phyloP scores from a whole-genome alignment of 2,113 vertebrate species.

The Apus apus region DNA sequence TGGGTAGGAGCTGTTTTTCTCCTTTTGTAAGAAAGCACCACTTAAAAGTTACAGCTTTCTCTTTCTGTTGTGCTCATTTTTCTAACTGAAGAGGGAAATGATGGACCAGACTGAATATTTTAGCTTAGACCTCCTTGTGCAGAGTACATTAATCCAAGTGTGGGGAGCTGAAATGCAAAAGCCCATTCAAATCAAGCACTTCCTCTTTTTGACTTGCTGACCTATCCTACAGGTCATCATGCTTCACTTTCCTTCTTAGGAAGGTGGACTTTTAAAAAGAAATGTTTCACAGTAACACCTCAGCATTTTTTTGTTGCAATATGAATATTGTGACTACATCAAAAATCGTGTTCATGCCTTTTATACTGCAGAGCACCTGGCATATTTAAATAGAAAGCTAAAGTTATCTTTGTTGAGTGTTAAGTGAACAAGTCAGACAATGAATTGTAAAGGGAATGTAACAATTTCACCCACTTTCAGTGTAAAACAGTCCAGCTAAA shows the following conservation, averaged over 20 bases:
- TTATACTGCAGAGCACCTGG: background rate
- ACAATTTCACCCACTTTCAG: background rate
- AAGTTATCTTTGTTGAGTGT: background rate
- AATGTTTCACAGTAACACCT: background rate
- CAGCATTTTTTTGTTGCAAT: background rate
- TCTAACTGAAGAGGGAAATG: background rate
- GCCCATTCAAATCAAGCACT: background rate
- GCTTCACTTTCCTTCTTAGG: background rate
- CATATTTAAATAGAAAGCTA: background rate
- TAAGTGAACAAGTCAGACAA: background rate
- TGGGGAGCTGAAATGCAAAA: background rate
- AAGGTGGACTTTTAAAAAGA: background rate
- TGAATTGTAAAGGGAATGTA: background rate
- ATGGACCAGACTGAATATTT: accelerated
- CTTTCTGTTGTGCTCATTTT: background rate
- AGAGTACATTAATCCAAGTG: background rate
- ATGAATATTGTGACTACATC: background rate
- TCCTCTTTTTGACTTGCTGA: background rate
- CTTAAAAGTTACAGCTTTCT: background rate
- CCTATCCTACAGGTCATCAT: accelerated
- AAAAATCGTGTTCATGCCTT: background rate
- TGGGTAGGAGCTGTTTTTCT: background rate
- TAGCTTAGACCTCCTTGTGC: background rate
- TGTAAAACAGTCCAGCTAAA: background rate
- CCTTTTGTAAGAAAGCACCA: background rate